Conservation (phyloP, 2,113 vertebrate genomes). For the Turnix velox region DNA sequence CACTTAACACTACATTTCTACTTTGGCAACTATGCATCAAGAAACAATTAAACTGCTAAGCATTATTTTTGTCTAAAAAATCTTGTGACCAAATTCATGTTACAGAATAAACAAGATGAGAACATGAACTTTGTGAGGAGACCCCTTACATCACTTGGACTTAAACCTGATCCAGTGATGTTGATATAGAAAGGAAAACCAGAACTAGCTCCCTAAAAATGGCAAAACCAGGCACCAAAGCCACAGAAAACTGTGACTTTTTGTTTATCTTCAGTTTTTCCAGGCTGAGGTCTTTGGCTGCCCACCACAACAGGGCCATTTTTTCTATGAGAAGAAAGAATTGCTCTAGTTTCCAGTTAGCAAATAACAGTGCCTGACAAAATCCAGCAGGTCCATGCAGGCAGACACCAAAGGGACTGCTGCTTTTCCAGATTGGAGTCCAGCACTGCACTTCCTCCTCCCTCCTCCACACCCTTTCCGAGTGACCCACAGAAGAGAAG, state of each 20-base stretch:
- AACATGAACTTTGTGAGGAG: neutral
- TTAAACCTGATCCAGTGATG: neutral
- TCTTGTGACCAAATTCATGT: neutral
- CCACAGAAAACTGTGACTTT: neutral
- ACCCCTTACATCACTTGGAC: neutral
- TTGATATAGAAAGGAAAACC: neutral
- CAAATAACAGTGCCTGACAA: neutral
- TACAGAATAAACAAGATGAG: neutral
- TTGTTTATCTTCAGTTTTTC: neutral
- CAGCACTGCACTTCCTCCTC: rapidly evolving
- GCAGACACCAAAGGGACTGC: neutral
- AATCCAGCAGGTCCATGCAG: neutral
- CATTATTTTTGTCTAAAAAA: neutral
- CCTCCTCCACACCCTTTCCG: rapidly evolving
- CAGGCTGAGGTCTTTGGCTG: neutral
- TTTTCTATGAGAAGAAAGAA: neutral
- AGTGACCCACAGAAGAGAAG: neutral
- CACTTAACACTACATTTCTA: neutral
- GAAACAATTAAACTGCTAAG: neutral
- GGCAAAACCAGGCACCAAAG: neutral
- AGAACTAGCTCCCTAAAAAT: neutral
- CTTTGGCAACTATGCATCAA: neutral
- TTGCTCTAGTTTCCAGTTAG: neutral
- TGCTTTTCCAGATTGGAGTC: neutral
- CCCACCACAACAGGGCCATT: rapidly evolving